A percentile compares a stretch with the other conserved stretches of the same genome.
Evolutionary conservation across 2,113 vertebrate genomes (phyloP).

Genomic region (Grus americana): DNA sequence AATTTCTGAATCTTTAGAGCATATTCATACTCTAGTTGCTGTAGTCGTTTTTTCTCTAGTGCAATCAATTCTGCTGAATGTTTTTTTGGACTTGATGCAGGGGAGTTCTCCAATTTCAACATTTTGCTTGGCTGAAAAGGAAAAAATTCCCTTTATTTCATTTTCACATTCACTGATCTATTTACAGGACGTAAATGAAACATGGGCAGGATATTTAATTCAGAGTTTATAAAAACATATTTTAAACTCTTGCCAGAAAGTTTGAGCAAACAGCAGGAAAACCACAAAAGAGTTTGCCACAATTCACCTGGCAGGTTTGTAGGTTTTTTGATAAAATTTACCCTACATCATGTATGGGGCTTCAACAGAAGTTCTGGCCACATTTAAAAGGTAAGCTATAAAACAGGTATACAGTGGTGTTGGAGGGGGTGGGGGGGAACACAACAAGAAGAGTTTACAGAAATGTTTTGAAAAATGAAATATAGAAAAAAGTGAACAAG

Average conservation of each 20-base stretch:
- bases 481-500: neutral
- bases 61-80: constrained; percentile 91
- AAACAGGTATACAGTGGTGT: neutral
- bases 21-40: constrained; percentile 94
- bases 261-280: neutral
- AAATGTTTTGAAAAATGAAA: neutral
- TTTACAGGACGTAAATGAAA: neutral
- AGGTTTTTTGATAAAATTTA: neutral
- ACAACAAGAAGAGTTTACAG: neutral
- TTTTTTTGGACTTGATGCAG: constrained; percentile 79
- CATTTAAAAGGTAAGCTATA: neutral
- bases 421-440: neutral
- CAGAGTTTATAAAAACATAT: neutral
- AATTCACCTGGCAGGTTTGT: neutral
- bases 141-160: neutral
- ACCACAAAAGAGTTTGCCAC: neutral
- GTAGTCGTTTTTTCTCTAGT: constrained; percentile 89
- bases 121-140: constrained; percentile 82
- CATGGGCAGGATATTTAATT: neutral
- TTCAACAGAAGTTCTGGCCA: neutral
- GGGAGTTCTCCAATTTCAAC: constrained; percentile 77
- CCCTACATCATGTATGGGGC: accelerated
- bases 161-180: constrained; percentile 10
- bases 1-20: constrained; percentile 96
- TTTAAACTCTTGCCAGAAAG: neutral